Conservation (phyloP, 2,888 invertebrate species). For the Tethea ocularis region DNA sequence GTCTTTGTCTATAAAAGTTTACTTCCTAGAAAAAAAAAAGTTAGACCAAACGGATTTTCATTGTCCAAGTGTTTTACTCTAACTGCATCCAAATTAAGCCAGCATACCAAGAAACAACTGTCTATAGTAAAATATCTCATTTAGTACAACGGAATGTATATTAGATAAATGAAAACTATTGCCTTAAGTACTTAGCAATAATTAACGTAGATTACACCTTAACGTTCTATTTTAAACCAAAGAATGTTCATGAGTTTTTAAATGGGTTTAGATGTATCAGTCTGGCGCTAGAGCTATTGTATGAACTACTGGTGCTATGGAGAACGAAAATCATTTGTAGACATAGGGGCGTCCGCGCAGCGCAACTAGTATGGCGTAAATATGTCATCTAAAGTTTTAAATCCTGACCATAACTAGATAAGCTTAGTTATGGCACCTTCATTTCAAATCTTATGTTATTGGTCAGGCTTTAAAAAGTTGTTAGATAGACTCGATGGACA, state of each 20-base stretch:
- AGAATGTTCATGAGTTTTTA: not conserved
- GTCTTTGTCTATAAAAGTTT: no score
- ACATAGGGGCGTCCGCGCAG: not conserved
- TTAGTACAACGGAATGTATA: conserved; percentile 5
- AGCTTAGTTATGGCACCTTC: no score
- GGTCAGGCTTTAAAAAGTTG: no score
- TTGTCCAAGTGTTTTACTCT: not conserved
- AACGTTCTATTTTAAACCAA: not conserved
- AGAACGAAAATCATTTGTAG: conserved; percentile 30
- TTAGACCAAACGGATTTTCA: no score
- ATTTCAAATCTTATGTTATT: no score
- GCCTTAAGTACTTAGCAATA: conserved; percentile 17
- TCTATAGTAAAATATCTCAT: not conserved
- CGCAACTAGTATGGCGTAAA: not conserved
- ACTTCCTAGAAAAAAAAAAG: no score
- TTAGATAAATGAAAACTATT: not conserved
- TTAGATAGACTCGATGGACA: no score
- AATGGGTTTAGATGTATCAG: conserved; percentile 12
- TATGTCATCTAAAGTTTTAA: not conserved
- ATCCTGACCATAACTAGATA: not conserved
- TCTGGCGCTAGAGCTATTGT: conserved; percentile 31
- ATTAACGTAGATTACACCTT: not conserved
- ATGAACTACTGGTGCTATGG: conserved; percentile 48
- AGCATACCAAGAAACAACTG: not conserved
- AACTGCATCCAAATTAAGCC: not conserved